Evolutionary conservation across 2,888 invertebrate genomes (phyloP), one percentile per base, ranked within the genome.

Genomic region (Colostygia pectinataria): DNA sequence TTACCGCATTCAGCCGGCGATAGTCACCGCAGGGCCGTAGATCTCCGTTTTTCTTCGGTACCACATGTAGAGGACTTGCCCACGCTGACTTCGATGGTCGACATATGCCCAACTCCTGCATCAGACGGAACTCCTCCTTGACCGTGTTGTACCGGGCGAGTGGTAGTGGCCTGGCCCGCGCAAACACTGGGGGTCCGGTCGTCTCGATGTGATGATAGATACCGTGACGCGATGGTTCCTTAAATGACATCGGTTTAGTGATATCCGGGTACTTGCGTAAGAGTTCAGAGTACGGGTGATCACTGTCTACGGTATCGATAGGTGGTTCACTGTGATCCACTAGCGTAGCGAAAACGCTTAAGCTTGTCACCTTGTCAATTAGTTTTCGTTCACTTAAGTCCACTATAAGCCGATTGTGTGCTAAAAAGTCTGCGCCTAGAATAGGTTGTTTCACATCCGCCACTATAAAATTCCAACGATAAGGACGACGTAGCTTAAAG

Each of bases 81-180:
- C 77, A 85, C 2, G 63, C 54, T 24, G 77, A 78, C 2, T 67
- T 71, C 0, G 81, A 83, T 0, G 77, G 82, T 2, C 80, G 62
- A 24, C 77, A 77, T 7, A 84, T 77, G 51, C 12, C 38, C 27
- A 38, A 5, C 3, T 80, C 65, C 4, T 69, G 49, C 71, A 80
- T 68, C 0, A 31, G 2, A 2, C 56, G 32, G 53, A 80, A 77
- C 44, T 77, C 72, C 2, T 58, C 45, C 47, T 70, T 71, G 0
- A 74, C 74, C 4, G 61, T 63, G 2, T 38, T 20, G 9, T 76
- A 68, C 13, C 67, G 61, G 2, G 74, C 70, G 0, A 71, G 75
- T 1, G 66, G 60, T 0, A 83, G 52, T 0, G 75, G 68, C 7
- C 80, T 47, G 0, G 77, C 59, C 4, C 64, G 57, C 2, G 68